Evolutionary conservation across 2,888 invertebrate genomes (phyloP).

Genomic region (Nemoura dubitans): DNA sequence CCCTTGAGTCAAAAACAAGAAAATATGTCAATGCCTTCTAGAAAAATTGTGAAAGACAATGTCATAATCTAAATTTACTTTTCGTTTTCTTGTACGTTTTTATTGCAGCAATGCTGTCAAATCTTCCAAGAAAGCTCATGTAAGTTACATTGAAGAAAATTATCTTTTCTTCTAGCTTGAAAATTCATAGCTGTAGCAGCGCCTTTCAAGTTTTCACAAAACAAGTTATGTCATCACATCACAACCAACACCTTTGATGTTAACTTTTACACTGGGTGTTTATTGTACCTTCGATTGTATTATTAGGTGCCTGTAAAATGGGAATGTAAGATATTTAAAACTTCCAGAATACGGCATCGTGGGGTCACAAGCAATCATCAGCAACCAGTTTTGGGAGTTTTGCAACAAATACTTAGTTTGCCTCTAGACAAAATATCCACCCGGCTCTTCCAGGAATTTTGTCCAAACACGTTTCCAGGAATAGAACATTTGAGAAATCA

Average conservation of each 20-base stretch:
- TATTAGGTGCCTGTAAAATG: no score
- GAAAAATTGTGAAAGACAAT: no score
- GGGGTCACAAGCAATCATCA: constrained; percentile 1
- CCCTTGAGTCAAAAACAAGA: no score
- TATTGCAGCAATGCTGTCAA: constrained; percentile 17
- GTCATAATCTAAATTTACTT: no score
- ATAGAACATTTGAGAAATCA: constrained; percentile 89
- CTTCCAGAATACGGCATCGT: no score
- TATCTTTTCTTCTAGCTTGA: neutral
- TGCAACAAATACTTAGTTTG: constrained; percentile 31
- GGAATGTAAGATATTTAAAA: no score
- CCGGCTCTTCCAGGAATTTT: constrained; percentile 59
- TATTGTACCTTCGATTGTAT: neutral
- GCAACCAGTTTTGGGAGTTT: constrained; percentile 27
- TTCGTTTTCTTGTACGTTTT: neutral
- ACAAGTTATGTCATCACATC: no score
- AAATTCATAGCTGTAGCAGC: neutral
- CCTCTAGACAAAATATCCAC: neutral
- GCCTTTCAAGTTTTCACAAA: no score
- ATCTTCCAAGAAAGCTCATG: neutral
- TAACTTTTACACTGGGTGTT: no score
- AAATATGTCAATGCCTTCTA: no score
- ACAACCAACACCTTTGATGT: no score
- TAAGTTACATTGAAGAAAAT: neutral
- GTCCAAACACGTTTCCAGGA: constrained; percentile 84